Evolutionary conservation across 2,113 vertebrate genomes (phyloP).

Genomic region (Mola mola): DNA sequence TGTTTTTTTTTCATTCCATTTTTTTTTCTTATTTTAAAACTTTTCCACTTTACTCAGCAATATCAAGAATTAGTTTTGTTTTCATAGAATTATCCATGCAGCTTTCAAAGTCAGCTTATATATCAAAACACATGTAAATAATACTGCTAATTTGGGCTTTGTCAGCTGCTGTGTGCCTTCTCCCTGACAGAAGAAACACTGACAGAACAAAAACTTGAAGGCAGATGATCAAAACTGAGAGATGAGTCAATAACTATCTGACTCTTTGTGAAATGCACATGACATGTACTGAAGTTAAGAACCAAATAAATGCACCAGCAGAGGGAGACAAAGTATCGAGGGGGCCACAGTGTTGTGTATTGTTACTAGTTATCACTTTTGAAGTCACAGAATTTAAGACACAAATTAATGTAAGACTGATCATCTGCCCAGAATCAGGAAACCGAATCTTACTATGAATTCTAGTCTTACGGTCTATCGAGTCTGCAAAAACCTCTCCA

Average conservation of each 20-base stretch:
- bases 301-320: conserved; percentile 46
- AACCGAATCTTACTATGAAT: conserved; percentile 99
- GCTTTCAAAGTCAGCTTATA: neutral
- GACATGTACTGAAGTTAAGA: conserved; percentile 7
- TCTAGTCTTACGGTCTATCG: conserved; percentile 99
- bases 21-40: no score
- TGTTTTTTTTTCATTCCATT: no score
- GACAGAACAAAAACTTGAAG: conserved; percentile 52
- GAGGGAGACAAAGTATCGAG: conserved; percentile 55
- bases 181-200: conserved; percentile 63
- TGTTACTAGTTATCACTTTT: neutral
- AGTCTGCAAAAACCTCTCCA: conserved; percentile 99
- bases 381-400: conserved; percentile 18
- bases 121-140: neutral
- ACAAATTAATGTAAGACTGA: conserved; percentile 62
- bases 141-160: neutral
- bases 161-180: conserved; percentile 23
- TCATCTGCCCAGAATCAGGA: conserved; percentile 93
- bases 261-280: conserved; percentile 17
- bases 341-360: neutral
- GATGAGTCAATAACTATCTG: neutral
- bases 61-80: neutral
- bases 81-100: neutral
- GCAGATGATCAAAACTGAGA: conserved; percentile 74
- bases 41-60: neutral